Percentiles rank a stretch among this genome's conserved stretches.
Evolutionary conservation across 2,888 invertebrate species (phyloP).

Genomic region (Himalopsyche japonica): DNA sequence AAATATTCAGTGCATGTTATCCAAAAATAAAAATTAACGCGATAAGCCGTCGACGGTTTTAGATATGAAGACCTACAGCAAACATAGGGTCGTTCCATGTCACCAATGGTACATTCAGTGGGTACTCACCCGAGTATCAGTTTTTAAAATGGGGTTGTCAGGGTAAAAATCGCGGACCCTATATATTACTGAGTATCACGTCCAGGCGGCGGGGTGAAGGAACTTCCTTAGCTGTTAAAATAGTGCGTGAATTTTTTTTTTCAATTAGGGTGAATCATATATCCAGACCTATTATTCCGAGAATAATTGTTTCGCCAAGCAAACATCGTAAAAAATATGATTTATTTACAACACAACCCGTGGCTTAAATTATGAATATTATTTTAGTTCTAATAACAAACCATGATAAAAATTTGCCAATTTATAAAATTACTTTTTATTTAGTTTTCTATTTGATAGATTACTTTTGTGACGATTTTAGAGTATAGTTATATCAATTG

Average conservation of each 20-base stretch:
- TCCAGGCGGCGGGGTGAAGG: neutral
- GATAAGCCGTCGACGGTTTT: neutral
- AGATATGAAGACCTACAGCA: neutral
- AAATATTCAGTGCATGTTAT: too few species aligned
- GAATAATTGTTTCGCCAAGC: neutral
- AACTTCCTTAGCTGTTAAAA: neutral
- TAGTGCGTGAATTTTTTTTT: neutral
- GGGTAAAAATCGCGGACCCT: neutral
- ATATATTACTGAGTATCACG: neutral
- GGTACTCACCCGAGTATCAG: neutral
- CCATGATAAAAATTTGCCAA: too few species aligned
- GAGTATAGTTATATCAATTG: too few species aligned
- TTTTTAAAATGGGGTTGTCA: neutral
- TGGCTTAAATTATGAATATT: too few species aligned
- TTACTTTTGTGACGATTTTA: too few species aligned
- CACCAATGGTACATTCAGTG: neutral
- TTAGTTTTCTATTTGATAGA: too few species aligned
- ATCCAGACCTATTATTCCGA: neutral
- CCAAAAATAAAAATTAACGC: too few species aligned
- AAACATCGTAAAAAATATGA: too few species aligned
- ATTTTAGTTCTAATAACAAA: too few species aligned
- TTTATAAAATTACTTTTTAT: too few species aligned
- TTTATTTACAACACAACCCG: too few species aligned
- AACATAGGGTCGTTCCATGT: neutral
- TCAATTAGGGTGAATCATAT: neutral